These are phyloP conservation scores for Trichogramma pretiosum DNA, from an alignment of 1,140 invertebrate species.

Conservation along the genomic window DNA sequence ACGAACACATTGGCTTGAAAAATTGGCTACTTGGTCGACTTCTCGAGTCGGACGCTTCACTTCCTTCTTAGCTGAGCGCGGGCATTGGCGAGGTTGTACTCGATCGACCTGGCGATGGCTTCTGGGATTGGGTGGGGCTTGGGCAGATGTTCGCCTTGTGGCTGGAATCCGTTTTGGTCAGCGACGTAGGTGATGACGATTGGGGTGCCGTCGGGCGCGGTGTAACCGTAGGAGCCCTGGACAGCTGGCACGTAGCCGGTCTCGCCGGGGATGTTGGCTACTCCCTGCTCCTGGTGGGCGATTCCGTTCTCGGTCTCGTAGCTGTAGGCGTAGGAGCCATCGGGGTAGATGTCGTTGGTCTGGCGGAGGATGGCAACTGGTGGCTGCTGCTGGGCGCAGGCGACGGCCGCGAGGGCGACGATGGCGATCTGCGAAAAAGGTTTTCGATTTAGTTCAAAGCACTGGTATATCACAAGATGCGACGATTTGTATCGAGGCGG, in stretches of 20 bases:
- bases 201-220: slow-evolving; percentile 47
- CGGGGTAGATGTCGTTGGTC: slow-evolving; percentile 31
- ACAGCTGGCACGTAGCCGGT: slow-evolving; percentile 41
- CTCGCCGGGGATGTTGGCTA: slow-evolving; percentile 42
- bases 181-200: slow-evolving; percentile 48
- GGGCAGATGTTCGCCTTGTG: slow-evolving; percentile 48
- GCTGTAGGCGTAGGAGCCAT: slow-evolving; percentile 38
- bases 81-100: slow-evolving; percentile 38
- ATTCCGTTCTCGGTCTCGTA: slow-evolving; percentile 60
- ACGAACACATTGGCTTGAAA: too few relatives aligned
- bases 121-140: slow-evolving; percentile 41
- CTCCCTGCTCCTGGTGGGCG: slow-evolving; percentile 46
- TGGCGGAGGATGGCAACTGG: slow-evolving; percentile 36
- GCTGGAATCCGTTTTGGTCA: slow-evolving; percentile 51
- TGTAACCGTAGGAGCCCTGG: slow-evolving; percentile 49
- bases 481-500: neutral
- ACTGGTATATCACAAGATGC: slow-evolving; percentile 1
- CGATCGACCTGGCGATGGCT: slow-evolving; percentile 40
- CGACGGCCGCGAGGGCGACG: slow-evolving; percentile 27
- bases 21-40: too few relatives aligned
- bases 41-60: too few relatives aligned
- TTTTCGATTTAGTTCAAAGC: neutral
- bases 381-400: slow-evolving; percentile 4
- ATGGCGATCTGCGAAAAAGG: slow-evolving; percentile 29
- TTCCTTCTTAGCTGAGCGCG: slow-evolving; percentile 15